A percentile compares a stretch with the other conserved stretches of the same genome.
phyloP scores from a whole-genome alignment of 1,140 invertebrate genomes.

The Drosophila nasuta region DNA sequence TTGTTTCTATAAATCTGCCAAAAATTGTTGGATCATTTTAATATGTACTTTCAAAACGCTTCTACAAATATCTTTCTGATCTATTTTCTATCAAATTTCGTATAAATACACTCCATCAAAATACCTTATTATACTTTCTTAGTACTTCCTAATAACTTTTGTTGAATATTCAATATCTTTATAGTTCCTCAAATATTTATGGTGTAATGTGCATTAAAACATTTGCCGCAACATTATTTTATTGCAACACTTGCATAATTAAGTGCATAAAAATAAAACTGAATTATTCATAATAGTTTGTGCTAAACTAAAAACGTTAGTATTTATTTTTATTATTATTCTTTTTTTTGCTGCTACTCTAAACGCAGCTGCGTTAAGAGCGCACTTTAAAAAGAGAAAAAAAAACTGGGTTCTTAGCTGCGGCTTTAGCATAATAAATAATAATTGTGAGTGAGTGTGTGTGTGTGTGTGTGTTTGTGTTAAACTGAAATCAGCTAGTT shows the following conservation, averaged over 20 bases:
- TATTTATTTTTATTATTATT: neutral
- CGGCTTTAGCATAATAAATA: slow-evolving; percentile 33
- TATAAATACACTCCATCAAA: too few relatives aligned
- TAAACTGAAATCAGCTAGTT: slow-evolving; percentile 64
- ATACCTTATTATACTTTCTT: too few relatives aligned
- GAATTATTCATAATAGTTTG: neutral
- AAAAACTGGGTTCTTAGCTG: slow-evolving; percentile 1
- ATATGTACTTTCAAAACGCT: too few relatives aligned
- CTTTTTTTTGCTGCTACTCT: neutral
- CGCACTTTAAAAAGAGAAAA: neutral
- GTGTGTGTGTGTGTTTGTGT: neutral
- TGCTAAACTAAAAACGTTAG: neutral
- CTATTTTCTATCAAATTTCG: too few relatives aligned
- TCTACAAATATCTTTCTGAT: too few relatives aligned
- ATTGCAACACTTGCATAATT: neutral
- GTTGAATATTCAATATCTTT: too few relatives aligned
- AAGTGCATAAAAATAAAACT: neutral
- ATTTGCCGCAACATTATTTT: too few relatives aligned
- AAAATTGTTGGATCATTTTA: too few relatives aligned
- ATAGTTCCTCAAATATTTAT: too few relatives aligned
- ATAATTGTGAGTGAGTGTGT: slow-evolving; percentile 17
- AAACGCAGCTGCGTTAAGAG: neutral
- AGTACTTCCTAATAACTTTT: too few relatives aligned
- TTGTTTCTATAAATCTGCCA: too few relatives aligned
- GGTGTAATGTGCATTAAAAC: too few relatives aligned